A percentile compares a stretch with the other conserved stretches of the same genome.
Evolutionary conservation across 2,113 vertebrate genomes (phyloP).

Genomic region (Lynx canadensis): DNA sequence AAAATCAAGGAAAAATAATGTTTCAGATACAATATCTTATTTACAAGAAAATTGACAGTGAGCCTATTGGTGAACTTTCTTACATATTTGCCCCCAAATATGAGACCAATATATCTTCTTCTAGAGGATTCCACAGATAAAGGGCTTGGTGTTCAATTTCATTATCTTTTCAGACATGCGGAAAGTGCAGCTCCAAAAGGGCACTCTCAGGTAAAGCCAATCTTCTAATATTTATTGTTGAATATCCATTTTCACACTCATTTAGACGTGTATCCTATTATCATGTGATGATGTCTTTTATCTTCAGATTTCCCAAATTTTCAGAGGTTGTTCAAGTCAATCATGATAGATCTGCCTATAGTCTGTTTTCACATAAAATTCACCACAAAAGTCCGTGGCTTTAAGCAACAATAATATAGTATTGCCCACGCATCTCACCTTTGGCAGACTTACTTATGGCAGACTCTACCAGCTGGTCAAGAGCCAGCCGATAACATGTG

Average conservation of each 20-base stretch:
- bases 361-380: not conserved
- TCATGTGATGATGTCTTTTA: not conserved
- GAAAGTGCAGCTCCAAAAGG: not conserved
- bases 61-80: not conserved
- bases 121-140: not conserved
- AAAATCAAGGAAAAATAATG: not conserved
- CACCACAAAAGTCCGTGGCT: too few relatives aligned
- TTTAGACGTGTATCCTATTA: not conserved
- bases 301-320: not conserved
- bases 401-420: not conserved
- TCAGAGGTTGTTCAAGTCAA: not conserved
- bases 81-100: not conserved
- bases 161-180: not conserved
- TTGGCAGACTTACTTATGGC: not conserved
- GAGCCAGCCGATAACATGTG: not conserved
- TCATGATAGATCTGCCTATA: not conserved
- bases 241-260: not conserved
- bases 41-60: not conserved
- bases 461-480: not conserved
- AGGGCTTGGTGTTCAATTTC: not conserved
- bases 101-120: not conserved
- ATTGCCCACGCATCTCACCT: not conserved
- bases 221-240: not conserved
- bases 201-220: not conserved
- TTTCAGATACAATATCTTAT: not conserved